Evolutionary conservation across 1,140 invertebrate species (phyloP).

Genomic region (Rhagoletis pomonella): DNA sequence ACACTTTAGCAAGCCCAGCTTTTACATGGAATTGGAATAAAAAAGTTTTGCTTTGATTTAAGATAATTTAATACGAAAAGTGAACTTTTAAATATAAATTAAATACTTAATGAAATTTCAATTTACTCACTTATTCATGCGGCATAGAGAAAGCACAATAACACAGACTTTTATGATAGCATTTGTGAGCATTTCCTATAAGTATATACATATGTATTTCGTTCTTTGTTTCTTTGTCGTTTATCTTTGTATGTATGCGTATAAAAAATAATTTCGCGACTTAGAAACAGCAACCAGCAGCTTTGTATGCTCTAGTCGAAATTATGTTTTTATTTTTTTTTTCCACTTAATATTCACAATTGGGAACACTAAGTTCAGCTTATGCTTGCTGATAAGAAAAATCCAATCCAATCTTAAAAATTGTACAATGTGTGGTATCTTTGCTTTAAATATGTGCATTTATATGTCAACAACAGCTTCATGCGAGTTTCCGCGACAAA

Average conservation of each 20-base stretch:
- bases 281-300: background rate
- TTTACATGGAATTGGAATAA: too few relatives aligned
- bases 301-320: too few relatives aligned
- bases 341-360: background rate
- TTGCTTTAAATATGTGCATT: too few relatives aligned
- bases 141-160: background rate
- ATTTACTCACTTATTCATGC: background rate
- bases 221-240: too few relatives aligned
- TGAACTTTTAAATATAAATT: background rate
- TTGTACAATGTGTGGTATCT: too few relatives aligned
- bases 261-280: background rate
- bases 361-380: background rate
- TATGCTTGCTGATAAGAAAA: background rate
- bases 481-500: background rate
- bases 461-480: too few relatives aligned
- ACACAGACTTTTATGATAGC: too few relatives aligned
- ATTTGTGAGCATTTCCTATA: too few relatives aligned
- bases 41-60: too few relatives aligned
- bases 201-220: too few relatives aligned
- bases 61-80: slow-evolving; percentile 32
- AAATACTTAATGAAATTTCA: background rate
- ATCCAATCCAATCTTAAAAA: background rate
- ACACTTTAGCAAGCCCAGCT: too few relatives aligned
- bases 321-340: background rate
- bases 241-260: too few relatives aligned